These are phyloP conservation scores for Macrotrachela quadricornifera DNA, from an alignment of 1,140 invertebrate species.

Conservation along the genomic window DNA sequence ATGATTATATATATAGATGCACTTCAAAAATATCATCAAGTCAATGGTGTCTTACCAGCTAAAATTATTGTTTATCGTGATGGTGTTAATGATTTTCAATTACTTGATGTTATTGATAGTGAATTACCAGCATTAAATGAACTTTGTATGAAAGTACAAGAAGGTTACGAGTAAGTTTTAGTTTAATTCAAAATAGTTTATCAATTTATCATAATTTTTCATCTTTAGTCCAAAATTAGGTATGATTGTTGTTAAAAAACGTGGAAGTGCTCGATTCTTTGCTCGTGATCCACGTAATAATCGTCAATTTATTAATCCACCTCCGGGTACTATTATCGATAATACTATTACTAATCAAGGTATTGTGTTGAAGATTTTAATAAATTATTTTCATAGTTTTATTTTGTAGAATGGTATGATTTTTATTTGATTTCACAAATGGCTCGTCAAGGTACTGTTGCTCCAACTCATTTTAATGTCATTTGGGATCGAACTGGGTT, in stretches of 20 bases:
- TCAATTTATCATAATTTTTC: neutral
- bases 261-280: slow-evolving; percentile 2
- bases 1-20: slow-evolving; percentile 35
- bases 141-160: slow-evolving; percentile 36
- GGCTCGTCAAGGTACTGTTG: slow-evolving; percentile 53
- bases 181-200: neutral
- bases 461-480: slow-evolving; percentile 56
- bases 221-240: neutral
- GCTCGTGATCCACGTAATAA: slow-evolving; percentile 10
- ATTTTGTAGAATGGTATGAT: slow-evolving; percentile 41
- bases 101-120: slow-evolving; percentile 43
- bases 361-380: slow-evolving; percentile 18
- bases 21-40: slow-evolving; percentile 42
- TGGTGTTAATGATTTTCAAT: slow-evolving; percentile 68
- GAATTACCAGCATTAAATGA: slow-evolving; percentile 36
- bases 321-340: slow-evolving; percentile 61
- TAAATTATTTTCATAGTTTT: neutral
- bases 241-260: slow-evolving; percentile 8
- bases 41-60: slow-evolving; percentile 13
- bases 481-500: slow-evolving; percentile 38
- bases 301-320: slow-evolving; percentile 44
- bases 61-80: slow-evolving; percentile 61
- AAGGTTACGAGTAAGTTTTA: neutral
- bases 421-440: slow-evolving; percentile 57
- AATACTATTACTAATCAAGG: slow-evolving; percentile 52